Evolutionary conservation across 2,797 vertebrate species (phyloP).

Genomic region (Anniella stebbinsi): DNA sequence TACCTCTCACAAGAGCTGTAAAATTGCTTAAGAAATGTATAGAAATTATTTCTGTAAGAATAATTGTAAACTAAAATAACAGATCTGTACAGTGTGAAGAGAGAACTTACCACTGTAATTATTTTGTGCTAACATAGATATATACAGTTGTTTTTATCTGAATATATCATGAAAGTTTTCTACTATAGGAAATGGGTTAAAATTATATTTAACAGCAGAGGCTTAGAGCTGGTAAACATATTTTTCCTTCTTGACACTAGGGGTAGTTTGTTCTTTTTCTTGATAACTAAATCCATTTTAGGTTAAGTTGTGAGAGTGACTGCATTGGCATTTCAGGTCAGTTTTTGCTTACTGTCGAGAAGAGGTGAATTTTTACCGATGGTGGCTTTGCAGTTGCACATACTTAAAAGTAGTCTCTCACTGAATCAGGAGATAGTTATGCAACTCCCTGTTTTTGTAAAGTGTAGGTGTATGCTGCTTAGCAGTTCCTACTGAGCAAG

Average conservation of each 20-base stretch:
- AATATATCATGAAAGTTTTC: neutral
- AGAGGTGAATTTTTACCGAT: neutral
- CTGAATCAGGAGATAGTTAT: neutral
- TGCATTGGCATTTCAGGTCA: neutral
- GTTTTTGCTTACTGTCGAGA: neutral
- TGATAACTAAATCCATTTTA: neutral
- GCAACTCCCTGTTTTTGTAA: slow-evolving; percentile 11
- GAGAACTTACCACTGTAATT: neutral
- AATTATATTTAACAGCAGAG: neutral
- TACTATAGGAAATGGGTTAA: slow-evolving; percentile 22
- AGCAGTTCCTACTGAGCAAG: neutral
- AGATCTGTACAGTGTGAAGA: neutral
- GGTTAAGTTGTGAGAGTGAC: neutral
- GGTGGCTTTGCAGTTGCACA: neutral
- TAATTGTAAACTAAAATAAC: neutral
- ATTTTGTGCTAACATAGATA: neutral
- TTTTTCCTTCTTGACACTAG: neutral
- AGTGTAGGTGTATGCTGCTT: neutral
- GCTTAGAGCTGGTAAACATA: neutral
- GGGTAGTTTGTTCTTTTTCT: neutral
- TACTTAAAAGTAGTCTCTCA: slow-evolving; percentile 6
- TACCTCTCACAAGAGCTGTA: neutral
- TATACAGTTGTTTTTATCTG: neutral
- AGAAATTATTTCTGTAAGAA: rapidly evolving
- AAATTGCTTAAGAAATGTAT: neutral